Conservation (phyloP, 2,797 vertebrate species). For the Acrossocheilus fasciatus region DNA sequence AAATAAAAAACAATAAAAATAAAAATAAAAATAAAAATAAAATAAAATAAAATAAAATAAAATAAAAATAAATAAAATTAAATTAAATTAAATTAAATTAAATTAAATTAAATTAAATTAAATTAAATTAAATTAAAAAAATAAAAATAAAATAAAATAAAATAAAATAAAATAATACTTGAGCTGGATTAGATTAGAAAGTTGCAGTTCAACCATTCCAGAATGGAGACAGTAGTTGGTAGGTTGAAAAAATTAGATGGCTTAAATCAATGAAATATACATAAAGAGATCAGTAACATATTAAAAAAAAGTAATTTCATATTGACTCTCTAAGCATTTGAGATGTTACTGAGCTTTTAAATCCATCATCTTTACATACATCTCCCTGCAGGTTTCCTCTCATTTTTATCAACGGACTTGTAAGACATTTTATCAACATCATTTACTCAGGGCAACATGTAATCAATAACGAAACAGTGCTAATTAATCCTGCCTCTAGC, state of each 20-base stretch:
- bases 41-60: no score
- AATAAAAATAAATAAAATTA: background rate
- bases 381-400: slow-evolving; percentile 24
- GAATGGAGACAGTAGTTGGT: background rate
- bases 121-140: no score
- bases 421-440: slow-evolving; percentile 30
- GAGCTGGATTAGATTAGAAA: no score
- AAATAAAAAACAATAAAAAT: background rate
- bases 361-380: slow-evolving; percentile 37
- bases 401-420: background rate
- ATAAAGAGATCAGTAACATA: background rate
- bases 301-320: background rate
- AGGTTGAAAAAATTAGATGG: background rate
- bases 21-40: background rate
- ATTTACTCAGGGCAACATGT: slow-evolving; percentile 12
- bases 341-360: slow-evolving; percentile 40
- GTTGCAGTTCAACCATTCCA: background rate
- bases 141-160: background rate
- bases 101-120: no score
- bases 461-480: slow-evolving; percentile 30
- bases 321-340: slow-evolving; percentile 7
- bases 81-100: background rate
- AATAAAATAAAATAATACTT: background rate
- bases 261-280: background rate
- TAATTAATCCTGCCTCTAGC: slow-evolving; percentile 19